Evolutionary conservation across 2,113 vertebrate species (phyloP).

Genomic region (Oryzias javanicus): DNA sequence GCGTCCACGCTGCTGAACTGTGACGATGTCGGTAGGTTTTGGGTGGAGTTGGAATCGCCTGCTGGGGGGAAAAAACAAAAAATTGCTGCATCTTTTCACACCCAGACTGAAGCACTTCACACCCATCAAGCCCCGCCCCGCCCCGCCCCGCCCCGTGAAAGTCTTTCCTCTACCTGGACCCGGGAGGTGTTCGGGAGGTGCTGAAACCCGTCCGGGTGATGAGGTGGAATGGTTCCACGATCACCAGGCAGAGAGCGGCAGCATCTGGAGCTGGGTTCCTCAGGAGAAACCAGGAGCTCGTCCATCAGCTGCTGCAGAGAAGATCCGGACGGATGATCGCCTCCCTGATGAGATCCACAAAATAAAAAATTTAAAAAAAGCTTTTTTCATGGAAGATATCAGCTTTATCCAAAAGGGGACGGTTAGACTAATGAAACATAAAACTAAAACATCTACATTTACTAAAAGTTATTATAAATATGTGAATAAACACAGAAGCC

Average conservation of each 20-base stretch:
- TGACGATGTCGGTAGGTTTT: slow-evolving; percentile 9
- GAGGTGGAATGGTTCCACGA: not conserved
- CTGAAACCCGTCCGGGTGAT: not conserved
- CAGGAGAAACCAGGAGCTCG: slow-evolving; percentile 50
- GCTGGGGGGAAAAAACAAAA: slow-evolving; percentile 1
- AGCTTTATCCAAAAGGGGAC: too few relatives aligned
- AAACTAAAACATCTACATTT: too few relatives aligned
- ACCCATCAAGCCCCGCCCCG: slow-evolving; percentile 8
- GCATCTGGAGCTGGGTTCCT: slow-evolving; percentile 7
- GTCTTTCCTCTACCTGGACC: slow-evolving; percentile 14
- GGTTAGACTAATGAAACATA: too few relatives aligned
- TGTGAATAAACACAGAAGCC: too few relatives aligned
- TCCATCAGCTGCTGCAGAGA: slow-evolving; percentile 56
- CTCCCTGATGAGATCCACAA: slow-evolving; percentile 18
- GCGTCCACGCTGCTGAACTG: not conserved
- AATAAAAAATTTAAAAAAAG: too few relatives aligned
- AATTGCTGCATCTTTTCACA: slow-evolving; percentile 13
- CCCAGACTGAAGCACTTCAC: slow-evolving; percentile 24
- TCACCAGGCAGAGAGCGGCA: not conserved
- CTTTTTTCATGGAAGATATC: too few relatives aligned
- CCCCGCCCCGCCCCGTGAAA: slow-evolving; percentile 15
- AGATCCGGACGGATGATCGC: slow-evolving; percentile 22
- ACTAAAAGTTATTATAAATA: too few relatives aligned
- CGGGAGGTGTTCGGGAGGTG: not conserved
- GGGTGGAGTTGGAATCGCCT: slow-evolving; percentile 44